phyloP scores from a whole-genome alignment of 1,140 invertebrate genomes.

The Listronotus oregonensis region DNA sequence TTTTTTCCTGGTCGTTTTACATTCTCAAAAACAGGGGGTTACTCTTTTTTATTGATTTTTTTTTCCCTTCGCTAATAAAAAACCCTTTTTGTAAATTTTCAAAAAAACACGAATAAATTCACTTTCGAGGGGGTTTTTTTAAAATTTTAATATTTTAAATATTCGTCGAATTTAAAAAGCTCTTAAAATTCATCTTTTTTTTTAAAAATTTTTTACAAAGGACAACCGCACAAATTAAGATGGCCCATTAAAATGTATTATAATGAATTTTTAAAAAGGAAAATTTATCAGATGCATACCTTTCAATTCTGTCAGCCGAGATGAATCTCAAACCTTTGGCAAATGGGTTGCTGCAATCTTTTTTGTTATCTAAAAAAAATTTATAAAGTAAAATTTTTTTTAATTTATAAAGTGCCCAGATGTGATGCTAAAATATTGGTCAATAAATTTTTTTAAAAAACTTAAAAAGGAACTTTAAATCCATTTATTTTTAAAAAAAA shows the following conservation, averaged over 20 bases:
- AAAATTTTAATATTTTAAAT: not conserved
- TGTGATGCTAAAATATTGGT: conserved; percentile 14
- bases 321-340: conserved; percentile 86
- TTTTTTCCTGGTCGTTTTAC: too few relatives aligned
- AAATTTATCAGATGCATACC: conserved; percentile 60
- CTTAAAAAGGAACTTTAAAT: not conserved
- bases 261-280: conserved; percentile 37
- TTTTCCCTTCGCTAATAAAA: too few relatives aligned
- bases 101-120: too few relatives aligned
- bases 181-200: conserved; percentile 26
- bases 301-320: conserved; percentile 82
- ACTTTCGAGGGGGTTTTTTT: too few relatives aligned
- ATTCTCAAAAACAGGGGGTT: too few relatives aligned
- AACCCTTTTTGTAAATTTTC: too few relatives aligned
- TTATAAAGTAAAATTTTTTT: conserved; percentile 42
- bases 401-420: conserved; percentile 32
- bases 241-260: conserved; percentile 27
- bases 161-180: conserved; percentile 15
- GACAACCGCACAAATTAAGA: conserved; percentile 29
- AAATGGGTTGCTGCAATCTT: conserved; percentile 86
- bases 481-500: too few relatives aligned
- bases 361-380: conserved; percentile 85
- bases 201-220: conserved; percentile 16
- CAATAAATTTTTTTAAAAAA: not conserved
- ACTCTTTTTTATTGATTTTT: too few relatives aligned